Base-by-base conservation (phyloP, 1,140 invertebrate genomes). In the Eurosta solidaginis region DNA sequence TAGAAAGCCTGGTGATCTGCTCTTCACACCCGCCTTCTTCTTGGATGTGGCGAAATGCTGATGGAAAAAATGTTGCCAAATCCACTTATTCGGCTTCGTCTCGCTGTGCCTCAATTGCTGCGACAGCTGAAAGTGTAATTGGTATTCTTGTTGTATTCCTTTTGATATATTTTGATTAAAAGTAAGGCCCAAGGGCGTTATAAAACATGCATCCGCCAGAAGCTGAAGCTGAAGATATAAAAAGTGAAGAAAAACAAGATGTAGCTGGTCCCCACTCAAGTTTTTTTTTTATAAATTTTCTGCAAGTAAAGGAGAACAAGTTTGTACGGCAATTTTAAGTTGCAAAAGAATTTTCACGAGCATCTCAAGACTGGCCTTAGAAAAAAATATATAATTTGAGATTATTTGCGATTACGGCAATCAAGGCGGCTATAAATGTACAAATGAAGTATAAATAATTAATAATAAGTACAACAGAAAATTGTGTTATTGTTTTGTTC, bases 151-250 rank as follows among this genome's bases (percentile, higher is more conserved):
- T 14, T 36, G 12, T 36, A 33, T 63, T 36, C 12, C 54, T 68
- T 68, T 68, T 68, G 36, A 68, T 68, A 68, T 36, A 68, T 68
- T 68, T 68, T 68, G 36, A 68, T 68, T 68, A 68, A 68, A 68
- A 68, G 33, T 36, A 68, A 68, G 59, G 33, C 59, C 36, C 59
- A 33, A 42, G 59, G 33, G 59, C 59, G 36, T 40, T 68, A 68
- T 68, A 40, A 68, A 68, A 68, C 22, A 68, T 68, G 33, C 59
- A 68, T 29, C 59, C 59, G 29, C 36, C 59, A 68, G 59, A 14
- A 22, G 29, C 14, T 68, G 27, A 29, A 68, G 20, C 54, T 29
- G 14, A n/a, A 3, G 45, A 17, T 17, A 17, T 47, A 47, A 4
- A 47, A 17, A n/a, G 14, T 12, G 45, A 47, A 47, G 45, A 12